phyloP scores from a whole-genome alignment of 2,797 vertebrate species.

The Danio jaintianensis region DNA sequence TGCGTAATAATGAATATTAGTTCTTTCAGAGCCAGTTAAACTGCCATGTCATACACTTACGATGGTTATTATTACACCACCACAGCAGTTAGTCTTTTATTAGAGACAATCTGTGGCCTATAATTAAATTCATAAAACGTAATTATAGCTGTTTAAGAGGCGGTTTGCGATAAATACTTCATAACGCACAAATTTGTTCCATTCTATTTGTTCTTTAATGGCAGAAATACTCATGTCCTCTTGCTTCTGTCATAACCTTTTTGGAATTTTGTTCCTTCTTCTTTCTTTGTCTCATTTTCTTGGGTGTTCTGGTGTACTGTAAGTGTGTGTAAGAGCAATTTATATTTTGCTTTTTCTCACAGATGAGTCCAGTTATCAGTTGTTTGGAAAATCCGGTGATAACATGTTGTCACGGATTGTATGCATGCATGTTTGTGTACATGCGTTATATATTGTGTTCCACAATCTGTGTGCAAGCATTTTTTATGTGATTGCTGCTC shows the following conservation, averaged over 20 bases:
- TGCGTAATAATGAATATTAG: conserved; percentile 7
- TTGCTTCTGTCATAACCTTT: not conserved
- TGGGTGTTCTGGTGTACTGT: conserved; percentile 4
- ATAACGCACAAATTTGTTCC: not conserved
- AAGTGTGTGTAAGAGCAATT: conserved; percentile 21
- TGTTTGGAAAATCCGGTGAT: conserved; percentile 41
- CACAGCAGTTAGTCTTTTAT: not conserved
- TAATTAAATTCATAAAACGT: conserved; percentile 21
- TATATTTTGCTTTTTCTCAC: conserved; percentile 23
- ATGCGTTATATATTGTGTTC: not conserved
- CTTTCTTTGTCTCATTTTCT: conserved; percentile 42
- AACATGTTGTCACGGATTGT: conserved; percentile 25
- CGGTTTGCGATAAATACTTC: conserved; percentile 25
- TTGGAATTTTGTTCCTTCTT: conserved; percentile 1
- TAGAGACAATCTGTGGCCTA: conserved; percentile 27
- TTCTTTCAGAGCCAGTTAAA: conserved; percentile 11
- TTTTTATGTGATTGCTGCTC: conserved; percentile 33
- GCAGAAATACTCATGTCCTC: not conserved
- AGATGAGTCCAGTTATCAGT: conserved; percentile 31
- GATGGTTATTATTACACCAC: conserved; percentile 26
- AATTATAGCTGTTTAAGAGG: conserved; percentile 25
- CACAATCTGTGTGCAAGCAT: conserved; percentile 20
- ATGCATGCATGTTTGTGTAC: conserved; percentile 31
- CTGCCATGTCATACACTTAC: conserved; percentile 16
- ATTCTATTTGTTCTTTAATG: not conserved